These are phyloP conservation scores for Riparia riparia DNA, from an alignment of 2,113 vertebrate genomes.

Conservation along the genomic window DNA sequence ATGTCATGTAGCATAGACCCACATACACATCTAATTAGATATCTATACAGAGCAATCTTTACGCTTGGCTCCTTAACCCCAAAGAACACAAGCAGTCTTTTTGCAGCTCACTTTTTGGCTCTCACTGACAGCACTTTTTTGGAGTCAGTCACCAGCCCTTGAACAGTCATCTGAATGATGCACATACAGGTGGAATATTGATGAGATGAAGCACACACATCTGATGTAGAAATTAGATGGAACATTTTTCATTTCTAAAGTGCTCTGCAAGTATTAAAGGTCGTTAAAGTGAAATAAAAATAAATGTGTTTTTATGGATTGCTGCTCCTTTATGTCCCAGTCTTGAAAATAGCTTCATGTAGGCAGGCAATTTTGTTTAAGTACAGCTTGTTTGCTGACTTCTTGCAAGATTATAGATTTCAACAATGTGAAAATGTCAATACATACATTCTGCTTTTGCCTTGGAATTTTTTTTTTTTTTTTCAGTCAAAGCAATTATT, in stretches of 20 bases:
- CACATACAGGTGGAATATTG: neutral
- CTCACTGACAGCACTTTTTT: neutral
- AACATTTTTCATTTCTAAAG: neutral
- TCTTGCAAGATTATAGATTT: neutral
- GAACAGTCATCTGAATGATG: neutral
- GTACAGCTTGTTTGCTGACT: constrained; percentile 11
- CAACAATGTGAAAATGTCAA: constrained; percentile 19
- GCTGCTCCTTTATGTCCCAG: neutral
- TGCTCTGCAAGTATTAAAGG: constrained; percentile 4
- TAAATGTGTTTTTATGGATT: neutral
- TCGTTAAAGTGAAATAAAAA: neutral
- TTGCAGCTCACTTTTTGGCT: neutral
- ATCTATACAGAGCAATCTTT: neutral
- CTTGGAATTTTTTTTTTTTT: neutral
- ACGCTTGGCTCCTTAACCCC: neutral
- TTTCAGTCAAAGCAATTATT: neutral
- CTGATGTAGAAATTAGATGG: neutral
- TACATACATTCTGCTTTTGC: neutral
- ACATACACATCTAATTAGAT: neutral
- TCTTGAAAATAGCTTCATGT: neutral
- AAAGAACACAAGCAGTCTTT: neutral
- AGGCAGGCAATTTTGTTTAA: neutral
- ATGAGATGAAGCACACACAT: neutral
- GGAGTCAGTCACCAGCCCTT: neutral
- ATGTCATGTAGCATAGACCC: neutral